Evolutionary conservation across 2,888 invertebrate genomes (phyloP), one percentile per base, ranked within the genome.

Genomic region (Phlogophora meticulosa): DNA sequence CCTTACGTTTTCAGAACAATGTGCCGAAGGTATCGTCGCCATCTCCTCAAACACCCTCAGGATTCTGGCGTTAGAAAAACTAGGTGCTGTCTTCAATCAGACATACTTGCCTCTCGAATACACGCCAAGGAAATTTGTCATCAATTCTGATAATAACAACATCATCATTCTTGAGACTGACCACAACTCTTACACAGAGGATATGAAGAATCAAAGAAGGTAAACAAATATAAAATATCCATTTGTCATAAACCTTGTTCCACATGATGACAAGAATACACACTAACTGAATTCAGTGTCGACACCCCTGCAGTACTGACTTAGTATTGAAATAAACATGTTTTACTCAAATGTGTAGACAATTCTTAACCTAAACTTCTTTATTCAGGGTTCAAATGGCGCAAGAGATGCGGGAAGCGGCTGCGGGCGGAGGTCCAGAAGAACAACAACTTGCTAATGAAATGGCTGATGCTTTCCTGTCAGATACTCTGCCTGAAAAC

Each of bases 41-140:
- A 99, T 99, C 90, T 99, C 99, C 0, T 98, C 99, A 1, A 99
- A 99, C 88, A 99, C 99, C 0, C 95, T 99, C 58, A 96, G 99
- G 87, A 99, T 99, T 96, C 96, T 99, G 91, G 99, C 99, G 0
- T 95, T 99, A 61, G 99, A 99, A 91, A 99, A 99, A 91, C 95
- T 99, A 1, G 99, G 99, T 0, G 99, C 99, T 0, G 99, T 99
- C 3, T 99, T 99, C 91, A 99, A 99, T 94, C 99, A 99, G 92
- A 97, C 98, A 32, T 98, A 98, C 5, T 97, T 98, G 85, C 98
- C 98, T 0, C 95, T 99, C 58, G 99, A 99, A 81, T 99, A 98
- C 88, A 99, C 99, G 0, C 99, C 99, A 0, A 96, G 99, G 52
- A 98, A 98, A 86, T 99, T 99, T 90, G 97, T 98, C 20, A 98